Conservation (phyloP, 2,113 vertebrate genomes). For the Hippocampus zosterae region DNA sequence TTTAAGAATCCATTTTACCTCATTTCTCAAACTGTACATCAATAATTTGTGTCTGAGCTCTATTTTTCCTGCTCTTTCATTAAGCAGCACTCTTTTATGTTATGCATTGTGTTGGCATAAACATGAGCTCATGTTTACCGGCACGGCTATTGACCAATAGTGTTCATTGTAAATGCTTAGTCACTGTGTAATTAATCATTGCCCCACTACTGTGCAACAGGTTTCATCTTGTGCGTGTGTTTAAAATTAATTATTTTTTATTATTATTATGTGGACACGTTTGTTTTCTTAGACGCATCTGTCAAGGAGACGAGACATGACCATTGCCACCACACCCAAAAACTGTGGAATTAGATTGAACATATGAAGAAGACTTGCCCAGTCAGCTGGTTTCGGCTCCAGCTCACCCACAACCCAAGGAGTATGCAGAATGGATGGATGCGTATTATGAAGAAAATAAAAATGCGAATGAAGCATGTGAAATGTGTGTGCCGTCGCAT, state of each 20-base stretch:
- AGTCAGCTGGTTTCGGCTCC: no score
- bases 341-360: neutral
- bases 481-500: no score
- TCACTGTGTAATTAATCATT: constrained; percentile 2
- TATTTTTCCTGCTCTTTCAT: neutral
- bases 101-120: neutral
- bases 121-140: neutral
- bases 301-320: neutral
- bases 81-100: neutral
- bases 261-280: neutral
- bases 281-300: neutral
- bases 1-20: neutral
- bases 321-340: neutral
- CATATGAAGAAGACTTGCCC: no score
- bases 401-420: no score
- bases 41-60: neutral
- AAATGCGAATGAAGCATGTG: no score
- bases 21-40: neutral
- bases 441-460: no score
- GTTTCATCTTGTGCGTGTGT: neutral
- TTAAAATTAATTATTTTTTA: neutral
- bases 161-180: constrained; percentile 1
- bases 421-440: no score
- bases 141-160: neutral
- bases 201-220: neutral